phyloP scores from a whole-genome alignment of 2,113 vertebrate species.

The Chamaetylas fuelleborni region DNA sequence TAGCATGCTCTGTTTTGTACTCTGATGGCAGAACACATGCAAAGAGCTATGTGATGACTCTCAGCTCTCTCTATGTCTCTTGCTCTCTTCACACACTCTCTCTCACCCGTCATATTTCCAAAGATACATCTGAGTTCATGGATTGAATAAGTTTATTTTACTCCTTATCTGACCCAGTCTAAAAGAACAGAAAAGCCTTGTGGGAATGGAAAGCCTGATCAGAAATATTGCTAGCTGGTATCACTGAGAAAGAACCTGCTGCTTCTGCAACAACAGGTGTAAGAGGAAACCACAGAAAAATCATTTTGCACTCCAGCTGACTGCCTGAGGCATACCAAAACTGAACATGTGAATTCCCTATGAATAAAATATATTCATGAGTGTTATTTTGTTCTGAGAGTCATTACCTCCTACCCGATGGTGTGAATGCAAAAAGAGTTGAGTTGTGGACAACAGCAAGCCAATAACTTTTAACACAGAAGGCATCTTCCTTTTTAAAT shows the following conservation, averaged over 20 bases:
- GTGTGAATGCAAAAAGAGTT: not conserved
- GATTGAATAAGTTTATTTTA: not conserved
- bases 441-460: not conserved
- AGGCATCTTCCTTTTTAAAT: not conserved
- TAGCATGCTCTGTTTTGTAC: not conserved
- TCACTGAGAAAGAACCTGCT: not conserved
- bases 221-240: not conserved
- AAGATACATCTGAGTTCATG: not conserved
- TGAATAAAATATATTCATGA: constrained; percentile 51
- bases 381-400: constrained; percentile 1
- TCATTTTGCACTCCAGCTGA: constrained; percentile 39
- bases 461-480: not conserved
- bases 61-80: not conserved
- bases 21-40: not conserved
- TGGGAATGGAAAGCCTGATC: not conserved
- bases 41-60: not conserved
- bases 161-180: not conserved
- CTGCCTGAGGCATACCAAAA: constrained; percentile 41
- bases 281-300: not conserved
- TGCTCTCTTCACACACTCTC: not conserved
- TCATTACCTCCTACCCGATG: not conserved
- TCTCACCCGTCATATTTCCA: not conserved
- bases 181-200: not conserved
- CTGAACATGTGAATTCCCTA: constrained; percentile 25
- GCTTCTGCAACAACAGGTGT: constrained; percentile 35